Conservation (phyloP, 2,888 invertebrate genomes). For the Abrostola triplasia region DNA sequence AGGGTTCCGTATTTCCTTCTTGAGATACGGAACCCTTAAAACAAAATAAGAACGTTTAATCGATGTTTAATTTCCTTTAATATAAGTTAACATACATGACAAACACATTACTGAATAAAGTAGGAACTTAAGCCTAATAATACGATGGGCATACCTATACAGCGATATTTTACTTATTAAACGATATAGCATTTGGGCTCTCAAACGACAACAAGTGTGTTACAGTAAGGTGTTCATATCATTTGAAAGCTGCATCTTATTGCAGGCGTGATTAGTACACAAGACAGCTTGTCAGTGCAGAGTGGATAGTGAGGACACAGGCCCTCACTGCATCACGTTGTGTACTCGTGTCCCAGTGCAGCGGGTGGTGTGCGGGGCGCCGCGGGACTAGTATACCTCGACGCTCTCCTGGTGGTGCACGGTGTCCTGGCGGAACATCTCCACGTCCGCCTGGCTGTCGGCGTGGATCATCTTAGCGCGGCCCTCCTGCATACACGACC, state of each 20-base stretch:
- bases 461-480: constrained; percentile 89
- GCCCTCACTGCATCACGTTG: neutral
- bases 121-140: constrained; percentile 15
- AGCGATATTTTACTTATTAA: neutral
- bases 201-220: neutral
- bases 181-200: neutral
- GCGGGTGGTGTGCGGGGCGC: neutral
- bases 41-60: no score
- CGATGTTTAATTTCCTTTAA: constrained; percentile 27
- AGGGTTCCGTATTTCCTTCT: no score
- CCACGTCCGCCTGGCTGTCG: constrained; percentile 92
- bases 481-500: constrained; percentile 71
- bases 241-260: neutral
- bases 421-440: constrained; percentile 92
- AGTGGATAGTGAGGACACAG: neutral
- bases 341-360: no score
- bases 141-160: neutral
- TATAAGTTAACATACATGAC: constrained; percentile 27
- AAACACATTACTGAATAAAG: constrained; percentile 20
- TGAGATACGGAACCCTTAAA: no score
- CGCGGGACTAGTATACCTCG: constrained; percentile 77
- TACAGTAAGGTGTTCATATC: neutral
- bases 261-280: no score
- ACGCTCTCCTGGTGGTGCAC: constrained; percentile 88
- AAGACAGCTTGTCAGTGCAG: no score